Evolutionary conservation across 2,113 vertebrate species (phyloP).

Genomic region (Willisornis vidua): DNA sequence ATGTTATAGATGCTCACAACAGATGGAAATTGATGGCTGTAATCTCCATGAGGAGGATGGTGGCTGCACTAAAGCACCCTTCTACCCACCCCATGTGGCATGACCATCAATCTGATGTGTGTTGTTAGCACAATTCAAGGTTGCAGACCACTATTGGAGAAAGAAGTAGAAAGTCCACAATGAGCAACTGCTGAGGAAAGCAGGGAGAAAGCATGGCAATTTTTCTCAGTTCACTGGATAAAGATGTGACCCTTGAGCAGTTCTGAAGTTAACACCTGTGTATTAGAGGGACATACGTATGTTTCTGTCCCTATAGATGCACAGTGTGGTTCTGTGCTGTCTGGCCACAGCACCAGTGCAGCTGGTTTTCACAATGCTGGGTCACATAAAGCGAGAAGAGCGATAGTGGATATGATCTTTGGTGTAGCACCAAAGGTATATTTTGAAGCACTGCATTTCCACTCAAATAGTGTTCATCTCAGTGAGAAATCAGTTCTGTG

Average conservation of each 20-base stretch:
- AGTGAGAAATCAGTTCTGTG: background rate
- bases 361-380: background rate
- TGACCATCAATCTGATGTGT: background rate
- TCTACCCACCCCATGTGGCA: background rate
- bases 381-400: background rate
- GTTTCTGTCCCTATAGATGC: background rate
- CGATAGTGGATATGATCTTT: fast-evolving
- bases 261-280: background rate
- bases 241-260: background rate
- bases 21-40: constrained; percentile 27
- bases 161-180: background rate
- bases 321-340: background rate
- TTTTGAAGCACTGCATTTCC: background rate
- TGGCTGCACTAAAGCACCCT: background rate
- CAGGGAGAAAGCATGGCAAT: background rate
- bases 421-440: background rate
- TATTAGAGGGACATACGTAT: fast-evolving
- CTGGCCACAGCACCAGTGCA: background rate
- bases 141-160: background rate
- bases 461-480: background rate
- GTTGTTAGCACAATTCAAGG: background rate
- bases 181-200: background rate
- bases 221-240: background rate
- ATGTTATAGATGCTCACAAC: background rate
- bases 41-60: background rate